These are phyloP conservation scores for Maconellicoccus hirsutus DNA, from an alignment of 1,140 invertebrate species.

Conservation along the genomic window DNA sequence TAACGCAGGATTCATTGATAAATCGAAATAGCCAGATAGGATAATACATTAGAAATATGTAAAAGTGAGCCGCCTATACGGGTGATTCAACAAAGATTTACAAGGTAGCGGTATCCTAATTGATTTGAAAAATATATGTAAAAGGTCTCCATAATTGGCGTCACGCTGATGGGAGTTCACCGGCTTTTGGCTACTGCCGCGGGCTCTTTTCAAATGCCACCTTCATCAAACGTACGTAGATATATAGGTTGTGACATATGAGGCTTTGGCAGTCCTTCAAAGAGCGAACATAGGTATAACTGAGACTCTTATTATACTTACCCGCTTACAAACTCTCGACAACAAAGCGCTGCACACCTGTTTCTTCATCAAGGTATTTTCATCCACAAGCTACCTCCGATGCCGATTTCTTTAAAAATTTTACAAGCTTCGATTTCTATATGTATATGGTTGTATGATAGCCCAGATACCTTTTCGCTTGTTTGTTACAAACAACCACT, in stretches of 20 bases:
- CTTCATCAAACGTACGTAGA: background rate
- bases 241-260: constrained; percentile 22
- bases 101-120: constrained; percentile 19
- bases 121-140: constrained; percentile 17
- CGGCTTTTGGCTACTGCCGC: constrained; percentile 20
- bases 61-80: background rate
- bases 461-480: background rate
- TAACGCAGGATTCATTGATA: constrained; percentile 14
- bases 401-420: background rate
- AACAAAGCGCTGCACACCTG: constrained; percentile 13
- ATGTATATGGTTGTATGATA: background rate
- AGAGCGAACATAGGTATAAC: background rate
- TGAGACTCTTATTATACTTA: background rate
- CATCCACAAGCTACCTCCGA: background rate
- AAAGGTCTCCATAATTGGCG: constrained; percentile 12
- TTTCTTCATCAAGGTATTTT: background rate
- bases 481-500: background rate
- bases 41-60: background rate
- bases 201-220: constrained; percentile 20
- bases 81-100: constrained; percentile 20
- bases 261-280: constrained; percentile 17
- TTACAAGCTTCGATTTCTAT: background rate
- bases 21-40: background rate
- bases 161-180: constrained; percentile 21
- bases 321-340: background rate